A percentile compares a stretch with the other conserved stretches of the same genome.
These are phyloP conservation scores for Norana najaformis DNA, from an alignment of 2,888 invertebrate species.

Conservation along the genomic window DNA sequence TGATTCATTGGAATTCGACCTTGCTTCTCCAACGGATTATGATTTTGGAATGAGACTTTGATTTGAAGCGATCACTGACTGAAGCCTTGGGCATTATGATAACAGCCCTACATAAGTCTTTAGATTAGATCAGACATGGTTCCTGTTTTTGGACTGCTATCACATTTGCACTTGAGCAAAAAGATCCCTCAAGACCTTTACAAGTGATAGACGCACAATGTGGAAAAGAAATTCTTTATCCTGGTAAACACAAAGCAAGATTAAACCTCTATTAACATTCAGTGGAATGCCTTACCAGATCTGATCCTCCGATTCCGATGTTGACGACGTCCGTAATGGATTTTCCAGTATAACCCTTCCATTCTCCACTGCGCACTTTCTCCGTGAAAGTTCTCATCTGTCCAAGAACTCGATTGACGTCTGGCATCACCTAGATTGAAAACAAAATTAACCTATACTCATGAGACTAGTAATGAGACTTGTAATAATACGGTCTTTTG, in stretches of 20 bases:
- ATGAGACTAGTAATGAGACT: neutral
- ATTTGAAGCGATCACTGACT: no score
- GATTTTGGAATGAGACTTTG: no score
- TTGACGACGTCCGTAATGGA: slow-evolving; percentile 95
- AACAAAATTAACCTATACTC: neutral
- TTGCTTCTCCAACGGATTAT: no score
- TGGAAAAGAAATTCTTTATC: neutral
- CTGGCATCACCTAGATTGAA: slow-evolving; percentile 72
- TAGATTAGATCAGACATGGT: neutral
- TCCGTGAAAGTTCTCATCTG: slow-evolving; percentile 94
- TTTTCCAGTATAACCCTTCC: slow-evolving; percentile 84
- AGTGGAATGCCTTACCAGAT: slow-evolving; percentile 71
- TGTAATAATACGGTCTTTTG: neutral
- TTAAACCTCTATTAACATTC: neutral
- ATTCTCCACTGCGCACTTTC: slow-evolving; percentile 69
- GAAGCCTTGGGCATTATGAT: no score
- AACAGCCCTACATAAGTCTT: no score
- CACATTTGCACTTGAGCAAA: neutral
- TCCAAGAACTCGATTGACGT: slow-evolving; percentile 83
- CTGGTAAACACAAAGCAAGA: neutral
- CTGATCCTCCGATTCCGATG: slow-evolving; percentile 98
- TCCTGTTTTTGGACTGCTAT: neutral
- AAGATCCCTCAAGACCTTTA: neutral
- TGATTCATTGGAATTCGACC: no score
- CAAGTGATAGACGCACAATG: neutral